phyloP scores from a whole-genome alignment of 2,888 invertebrate genomes.

The Griposia aprilina region DNA sequence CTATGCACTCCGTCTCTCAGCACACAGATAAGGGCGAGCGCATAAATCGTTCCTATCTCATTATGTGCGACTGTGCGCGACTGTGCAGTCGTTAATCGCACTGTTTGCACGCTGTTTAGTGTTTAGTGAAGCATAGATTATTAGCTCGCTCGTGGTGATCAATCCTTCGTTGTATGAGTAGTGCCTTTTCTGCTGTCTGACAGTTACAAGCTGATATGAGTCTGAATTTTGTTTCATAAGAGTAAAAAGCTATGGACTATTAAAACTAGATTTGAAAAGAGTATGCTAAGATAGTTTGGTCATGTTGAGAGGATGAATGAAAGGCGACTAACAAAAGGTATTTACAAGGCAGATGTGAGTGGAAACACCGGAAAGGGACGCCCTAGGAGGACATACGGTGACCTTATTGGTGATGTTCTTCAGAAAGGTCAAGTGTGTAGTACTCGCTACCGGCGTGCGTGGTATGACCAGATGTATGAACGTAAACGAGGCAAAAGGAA shows the following conservation, averaged over 20 bases:
- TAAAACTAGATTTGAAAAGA: too few relatives aligned
- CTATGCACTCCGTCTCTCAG: not conserved
- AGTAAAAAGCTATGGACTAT: not conserved
- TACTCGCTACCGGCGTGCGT: too few relatives aligned
- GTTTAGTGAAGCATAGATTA: slow-evolving; percentile 23
- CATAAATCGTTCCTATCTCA: slow-evolving; percentile 61
- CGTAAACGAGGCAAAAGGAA: too few relatives aligned
- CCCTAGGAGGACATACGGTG: too few relatives aligned
- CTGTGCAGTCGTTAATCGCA: slow-evolving; percentile 46
- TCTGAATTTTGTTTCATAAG: not conserved
- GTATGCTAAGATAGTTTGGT: too few relatives aligned
- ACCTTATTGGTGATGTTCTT: too few relatives aligned
- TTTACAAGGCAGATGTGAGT: too few relatives aligned
- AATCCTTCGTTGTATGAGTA: not conserved
- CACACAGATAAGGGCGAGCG: slow-evolving; percentile 48
- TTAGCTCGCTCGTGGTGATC: not conserved
- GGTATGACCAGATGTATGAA: too few relatives aligned
- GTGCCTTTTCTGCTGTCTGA: not conserved
- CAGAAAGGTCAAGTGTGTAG: too few relatives aligned
- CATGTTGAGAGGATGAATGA: too few relatives aligned
- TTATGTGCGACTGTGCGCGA: slow-evolving; percentile 48
- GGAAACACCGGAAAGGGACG: too few relatives aligned
- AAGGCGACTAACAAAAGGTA: too few relatives aligned
- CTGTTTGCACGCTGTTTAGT: slow-evolving; percentile 41
- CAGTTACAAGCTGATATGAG: not conserved